Evolutionary conservation across 2,888 invertebrate genomes (phyloP), one percentile per base, ranked within the genome.

Genomic region (Drosophila formosana): DNA sequence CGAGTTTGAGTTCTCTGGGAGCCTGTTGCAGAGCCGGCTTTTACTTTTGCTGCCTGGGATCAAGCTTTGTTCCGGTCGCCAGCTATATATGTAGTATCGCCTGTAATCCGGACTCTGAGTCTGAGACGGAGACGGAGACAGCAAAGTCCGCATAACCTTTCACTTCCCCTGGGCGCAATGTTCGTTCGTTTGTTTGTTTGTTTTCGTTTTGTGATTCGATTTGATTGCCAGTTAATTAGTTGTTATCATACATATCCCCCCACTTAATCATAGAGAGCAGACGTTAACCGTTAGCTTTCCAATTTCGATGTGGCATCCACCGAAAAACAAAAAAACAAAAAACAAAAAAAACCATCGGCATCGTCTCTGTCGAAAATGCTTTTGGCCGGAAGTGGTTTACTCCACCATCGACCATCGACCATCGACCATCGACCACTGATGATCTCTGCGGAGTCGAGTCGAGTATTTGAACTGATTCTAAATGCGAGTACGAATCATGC

Each of bases 211-310:
- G 50, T 30, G 74, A 74, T 74, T 86, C 68, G 66, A 86, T 66
- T 88, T 77, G 50, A 78, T 86, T 88, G 80, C 84, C 66, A 69
- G 78, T 68, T 88, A 83, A 83, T 83, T 88, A 86, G 78, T 64
- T 83, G 80, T 78, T 83, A 88, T 81, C 85, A 84, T 69, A 61
- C 69, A 64, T 52, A 41, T 41, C 39, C 41, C 41, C 49, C 70
- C 58, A 66, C 65, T 58, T 84, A 84, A 81, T 84, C 72, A 84
- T 62, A 66, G 64, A 55, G 69, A 74, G 72, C 62, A 73, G 53
- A 68, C 68, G 71, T 82, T 71, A 56, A 86, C 88, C 87, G 83
- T 78, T 77, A 83, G 66, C 78, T 77, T 88, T 78, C 77, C 61
- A 66, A 79, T 86, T 82, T 84, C 75, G 43, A 64, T 78, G 66